These are phyloP conservation scores for Trididemnum nubilum DNA, from an alignment of 23 tunicate species.

Conservation along the genomic window DNA sequence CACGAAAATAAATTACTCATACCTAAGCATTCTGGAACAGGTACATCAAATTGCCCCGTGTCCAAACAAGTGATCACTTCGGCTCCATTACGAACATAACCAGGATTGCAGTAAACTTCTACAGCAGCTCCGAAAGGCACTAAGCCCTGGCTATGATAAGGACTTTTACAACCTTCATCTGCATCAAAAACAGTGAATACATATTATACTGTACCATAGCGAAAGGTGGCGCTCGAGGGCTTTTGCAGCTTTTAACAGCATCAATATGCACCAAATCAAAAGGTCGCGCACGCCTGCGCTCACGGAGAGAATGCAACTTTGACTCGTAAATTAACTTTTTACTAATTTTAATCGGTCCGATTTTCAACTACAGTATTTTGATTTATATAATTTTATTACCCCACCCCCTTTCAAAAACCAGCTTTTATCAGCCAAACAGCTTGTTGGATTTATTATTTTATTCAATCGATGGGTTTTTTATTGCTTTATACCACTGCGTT, in stretches of 20 bases:
- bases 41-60: slow-evolving; percentile 57
- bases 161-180: slow-evolving; percentile 82
- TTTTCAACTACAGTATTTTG: too few species aligned
- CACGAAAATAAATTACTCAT: background rate
- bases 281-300: background rate
- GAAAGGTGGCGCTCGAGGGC: slow-evolving; percentile 1
- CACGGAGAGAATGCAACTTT: too few species aligned
- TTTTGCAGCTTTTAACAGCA: background rate
- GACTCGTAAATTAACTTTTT: too few species aligned
- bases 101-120: slow-evolving; percentile 61
- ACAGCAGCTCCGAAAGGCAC: slow-evolving; percentile 88
- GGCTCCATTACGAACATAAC: slow-evolving; percentile 64
- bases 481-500: too few species aligned
- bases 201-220: too few species aligned
- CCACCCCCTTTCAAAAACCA: too few species aligned
- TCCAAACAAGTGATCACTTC: slow-evolving; percentile 59
- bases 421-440: too few species aligned
- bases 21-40: slow-evolving; percentile 83
- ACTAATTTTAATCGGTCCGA: too few species aligned
- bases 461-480: too few species aligned
- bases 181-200: too few species aligned
- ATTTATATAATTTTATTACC: too few species aligned
- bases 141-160: slow-evolving; percentile 43
- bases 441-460: too few species aligned
- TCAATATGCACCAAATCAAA: background rate